Evolutionary conservation across 1,140 invertebrate species (phyloP).

Genomic region (Stegodyphus mimosarum): DNA sequence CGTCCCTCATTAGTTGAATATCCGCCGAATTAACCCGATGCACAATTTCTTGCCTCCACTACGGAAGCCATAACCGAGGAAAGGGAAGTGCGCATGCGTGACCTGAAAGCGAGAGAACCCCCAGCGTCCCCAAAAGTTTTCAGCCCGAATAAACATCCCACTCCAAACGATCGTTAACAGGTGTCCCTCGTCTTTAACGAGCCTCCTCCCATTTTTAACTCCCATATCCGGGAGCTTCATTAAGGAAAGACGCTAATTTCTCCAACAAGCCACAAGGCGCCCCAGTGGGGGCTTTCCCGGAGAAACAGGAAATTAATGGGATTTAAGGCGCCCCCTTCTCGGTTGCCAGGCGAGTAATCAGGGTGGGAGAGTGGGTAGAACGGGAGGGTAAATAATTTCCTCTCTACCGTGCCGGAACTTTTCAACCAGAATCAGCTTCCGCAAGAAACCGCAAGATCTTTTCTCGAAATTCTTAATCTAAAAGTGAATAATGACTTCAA

Average conservation of each 20-base stretch:
- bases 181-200: not conserved
- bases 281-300: not conserved
- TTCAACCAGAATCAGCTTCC: not conserved
- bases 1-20: no score
- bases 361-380: not conserved
- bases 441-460: no score
- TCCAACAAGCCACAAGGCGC: not conserved
- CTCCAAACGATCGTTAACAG: not conserved
- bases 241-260: conserved; percentile 1
- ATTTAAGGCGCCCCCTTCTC: not conserved
- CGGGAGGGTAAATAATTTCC: not conserved
- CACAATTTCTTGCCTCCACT: no score
- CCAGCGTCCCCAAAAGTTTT: no score
- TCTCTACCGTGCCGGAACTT: not conserved
- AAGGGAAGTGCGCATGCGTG: no score
- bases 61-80: no score
- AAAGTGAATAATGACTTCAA: no score
- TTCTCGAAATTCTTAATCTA: no score
- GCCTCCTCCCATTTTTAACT: conserved; percentile 1
- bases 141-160: no score
- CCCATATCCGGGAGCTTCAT: conserved; percentile 1
- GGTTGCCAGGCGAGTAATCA: not conserved
- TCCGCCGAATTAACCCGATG: no score
- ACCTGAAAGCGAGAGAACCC: no score
- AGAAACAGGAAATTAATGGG: not conserved